Evolutionary conservation across 2,797 vertebrate species (phyloP).

Genomic region (Onychomys torridus): DNA sequence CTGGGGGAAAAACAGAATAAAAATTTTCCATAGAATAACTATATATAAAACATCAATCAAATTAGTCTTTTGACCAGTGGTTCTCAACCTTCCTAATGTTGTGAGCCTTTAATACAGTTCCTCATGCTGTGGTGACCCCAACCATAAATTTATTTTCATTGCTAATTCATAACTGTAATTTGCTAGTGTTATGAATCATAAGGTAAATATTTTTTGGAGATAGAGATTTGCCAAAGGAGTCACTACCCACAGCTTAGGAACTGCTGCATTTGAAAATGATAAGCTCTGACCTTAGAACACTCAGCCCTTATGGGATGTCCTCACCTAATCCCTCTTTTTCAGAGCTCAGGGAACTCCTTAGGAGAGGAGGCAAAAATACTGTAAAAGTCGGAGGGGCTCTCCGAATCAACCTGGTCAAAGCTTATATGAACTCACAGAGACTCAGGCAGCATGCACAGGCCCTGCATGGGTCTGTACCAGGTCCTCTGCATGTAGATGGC

Average conservation of each 20-base stretch:
- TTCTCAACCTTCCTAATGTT: not conserved
- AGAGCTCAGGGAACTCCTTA: not conserved
- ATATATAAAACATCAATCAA: not conserved
- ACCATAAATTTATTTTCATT: not conserved
- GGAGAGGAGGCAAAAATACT: too few species aligned
- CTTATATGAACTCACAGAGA: too few species aligned
- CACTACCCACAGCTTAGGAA: not conserved
- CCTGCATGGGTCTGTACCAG: not conserved
- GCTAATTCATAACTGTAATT: not conserved
- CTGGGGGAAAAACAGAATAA: not conserved
- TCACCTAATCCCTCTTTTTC: not conserved
- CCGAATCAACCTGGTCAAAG: not conserved
- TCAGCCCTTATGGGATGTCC: not conserved
- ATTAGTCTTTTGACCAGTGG: constrained; percentile 1
- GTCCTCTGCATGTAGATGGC: fast-evolving
- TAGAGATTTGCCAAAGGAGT: not conserved
- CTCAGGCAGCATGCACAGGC: not conserved
- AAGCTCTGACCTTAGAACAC: not conserved
- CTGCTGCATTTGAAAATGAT: constrained; percentile 42
- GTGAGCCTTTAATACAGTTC: not conserved
- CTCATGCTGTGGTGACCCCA: not conserved
- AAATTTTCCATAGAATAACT: not conserved
- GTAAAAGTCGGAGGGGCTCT: not conserved
- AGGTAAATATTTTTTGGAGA: not conserved
- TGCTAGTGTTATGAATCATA: not conserved